Percentiles rank a stretch among this genome's conserved stretches.
Evolutionary conservation across 2,797 vertebrate genomes (phyloP).

Genomic region (Phylloscopus collybita): DNA sequence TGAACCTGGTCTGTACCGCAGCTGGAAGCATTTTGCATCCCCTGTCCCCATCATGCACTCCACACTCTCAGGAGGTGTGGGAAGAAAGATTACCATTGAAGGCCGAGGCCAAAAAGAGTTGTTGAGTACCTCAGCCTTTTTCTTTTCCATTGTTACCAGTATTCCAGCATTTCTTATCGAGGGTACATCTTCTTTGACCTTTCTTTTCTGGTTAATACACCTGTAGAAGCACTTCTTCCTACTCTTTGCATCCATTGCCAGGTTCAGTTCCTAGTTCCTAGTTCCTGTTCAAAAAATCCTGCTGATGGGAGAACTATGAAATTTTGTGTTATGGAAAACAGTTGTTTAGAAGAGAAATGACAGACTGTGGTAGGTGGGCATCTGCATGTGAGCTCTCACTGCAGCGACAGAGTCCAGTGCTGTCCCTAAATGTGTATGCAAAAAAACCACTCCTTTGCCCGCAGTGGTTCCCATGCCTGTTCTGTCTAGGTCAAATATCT

Average conservation of each 20-base stretch:
- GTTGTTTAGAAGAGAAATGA: background rate
- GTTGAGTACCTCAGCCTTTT: background rate
- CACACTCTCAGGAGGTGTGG: accelerated
- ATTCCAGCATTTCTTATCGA: background rate
- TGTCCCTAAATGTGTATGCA: background rate
- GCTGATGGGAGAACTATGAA: background rate
- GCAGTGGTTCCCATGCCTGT: background rate
- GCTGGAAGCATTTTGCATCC: background rate
- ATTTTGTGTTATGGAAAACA: background rate
- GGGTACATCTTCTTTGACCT: background rate
- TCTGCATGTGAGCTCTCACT: background rate
- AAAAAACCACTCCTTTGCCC: background rate
- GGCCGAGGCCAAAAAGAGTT: background rate
- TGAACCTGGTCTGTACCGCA: background rate
- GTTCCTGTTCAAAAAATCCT: background rate
- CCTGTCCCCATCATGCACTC: background rate
- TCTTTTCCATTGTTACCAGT: background rate
- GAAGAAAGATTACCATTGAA: background rate
- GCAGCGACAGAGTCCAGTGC: background rate
- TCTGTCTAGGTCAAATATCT: background rate
- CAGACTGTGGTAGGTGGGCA: background rate
- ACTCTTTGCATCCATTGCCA: background rate
- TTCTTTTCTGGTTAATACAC: background rate
- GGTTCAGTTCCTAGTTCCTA: background rate
- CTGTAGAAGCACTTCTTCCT: background rate